A percentile compares a stretch with the other conserved stretches of the same genome.
Conservation (phyloP, 2,113 vertebrate species). For the Felis chaus region DNA sequence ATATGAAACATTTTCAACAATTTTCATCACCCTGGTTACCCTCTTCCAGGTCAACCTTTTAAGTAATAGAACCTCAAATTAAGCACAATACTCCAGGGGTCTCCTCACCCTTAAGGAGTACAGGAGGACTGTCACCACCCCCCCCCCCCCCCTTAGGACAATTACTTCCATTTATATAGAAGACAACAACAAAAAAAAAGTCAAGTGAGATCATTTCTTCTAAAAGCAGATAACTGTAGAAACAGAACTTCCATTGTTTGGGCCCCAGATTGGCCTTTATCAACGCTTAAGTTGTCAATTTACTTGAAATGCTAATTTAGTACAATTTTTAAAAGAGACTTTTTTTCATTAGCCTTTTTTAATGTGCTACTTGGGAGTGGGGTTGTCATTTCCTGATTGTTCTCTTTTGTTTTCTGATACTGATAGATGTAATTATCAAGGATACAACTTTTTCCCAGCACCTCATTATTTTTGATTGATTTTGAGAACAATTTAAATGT, state of each 20-base stretch:
- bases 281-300: conserved; percentile 79
- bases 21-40: neutral
- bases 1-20: neutral
- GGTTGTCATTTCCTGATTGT: conserved; percentile 80
- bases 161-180: conserved; percentile 30
- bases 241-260: conserved; percentile 81
- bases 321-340: conserved; percentile 78
- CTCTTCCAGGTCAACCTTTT: neutral
- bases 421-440: conserved; percentile 83
- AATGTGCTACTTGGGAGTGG: conserved; percentile 79
- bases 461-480: conserved; percentile 84
- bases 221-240: conserved; percentile 73
- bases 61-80: neutral
- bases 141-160: neutral
- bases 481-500: conserved; percentile 80
- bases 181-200: conserved; percentile 66
- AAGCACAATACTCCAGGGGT: neutral
- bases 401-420: conserved; percentile 83
- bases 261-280: conserved; percentile 78
- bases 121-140: neutral
- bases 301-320: conserved; percentile 81
- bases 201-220: conserved; percentile 62
- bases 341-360: conserved; percentile 82
- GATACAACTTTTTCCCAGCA: conserved; percentile 81
- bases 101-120: neutral